These are phyloP conservation scores for Enteromius trimaculatus DNA, from an alignment of 2,797 vertebrate genomes.

Conservation along the genomic window DNA sequence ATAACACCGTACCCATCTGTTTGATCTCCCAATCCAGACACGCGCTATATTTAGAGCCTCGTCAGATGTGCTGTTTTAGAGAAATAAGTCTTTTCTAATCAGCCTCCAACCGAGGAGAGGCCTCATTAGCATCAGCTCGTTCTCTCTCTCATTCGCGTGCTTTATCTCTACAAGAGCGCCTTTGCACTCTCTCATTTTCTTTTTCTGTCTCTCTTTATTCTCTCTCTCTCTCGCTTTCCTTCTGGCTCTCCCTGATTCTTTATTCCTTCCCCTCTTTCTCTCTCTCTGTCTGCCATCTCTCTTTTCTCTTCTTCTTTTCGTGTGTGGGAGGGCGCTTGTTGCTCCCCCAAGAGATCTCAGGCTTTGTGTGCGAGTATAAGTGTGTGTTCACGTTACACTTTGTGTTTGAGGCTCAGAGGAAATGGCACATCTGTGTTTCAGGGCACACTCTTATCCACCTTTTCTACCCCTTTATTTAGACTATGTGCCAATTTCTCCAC, in stretches of 20 bases:
- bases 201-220: slow-evolving; percentile 1
- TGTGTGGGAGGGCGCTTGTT: slow-evolving; percentile 47
- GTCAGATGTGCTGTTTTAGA: slow-evolving; percentile 58
- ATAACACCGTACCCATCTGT: slow-evolving; percentile 53
- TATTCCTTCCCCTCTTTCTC: slow-evolving; percentile 11
- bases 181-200: slow-evolving; percentile 31
- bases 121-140: slow-evolving; percentile 40
- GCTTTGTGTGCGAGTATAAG: slow-evolving; percentile 11
- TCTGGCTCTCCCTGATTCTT: slow-evolving; percentile 25
- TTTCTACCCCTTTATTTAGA: background rate
- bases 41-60: slow-evolving; percentile 56
- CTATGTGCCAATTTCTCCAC: background rate
- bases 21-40: slow-evolving; percentile 47
- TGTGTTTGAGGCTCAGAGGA: slow-evolving; percentile 29
- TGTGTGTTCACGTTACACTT: background rate
- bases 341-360: slow-evolving; percentile 34
- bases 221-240: slow-evolving; percentile 12
- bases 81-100: slow-evolving; percentile 54
- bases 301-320: slow-evolving; percentile 22
- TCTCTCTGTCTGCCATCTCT: slow-evolving; percentile 3
- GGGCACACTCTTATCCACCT: slow-evolving; percentile 13
- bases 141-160: slow-evolving; percentile 29
- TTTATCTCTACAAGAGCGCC: slow-evolving; percentile 36
- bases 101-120: slow-evolving; percentile 54
- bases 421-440: slow-evolving; percentile 34